Evolutionary conservation across 2,888 invertebrate genomes (phyloP).

Genomic region (Criorhina ranunculi): DNA sequence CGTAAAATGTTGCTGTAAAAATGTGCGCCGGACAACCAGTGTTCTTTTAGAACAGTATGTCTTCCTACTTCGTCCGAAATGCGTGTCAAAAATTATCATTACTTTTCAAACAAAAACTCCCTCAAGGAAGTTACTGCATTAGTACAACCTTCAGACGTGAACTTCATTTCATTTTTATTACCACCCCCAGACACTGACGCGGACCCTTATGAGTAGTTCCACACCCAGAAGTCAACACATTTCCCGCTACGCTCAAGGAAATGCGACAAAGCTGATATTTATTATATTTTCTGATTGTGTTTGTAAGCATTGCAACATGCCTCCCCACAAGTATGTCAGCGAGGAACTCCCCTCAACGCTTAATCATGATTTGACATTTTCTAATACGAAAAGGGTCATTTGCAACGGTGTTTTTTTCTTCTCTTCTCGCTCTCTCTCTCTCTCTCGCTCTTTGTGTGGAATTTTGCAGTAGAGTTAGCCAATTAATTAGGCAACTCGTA

Average conservation of each 20-base stretch:
- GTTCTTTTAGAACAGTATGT: too few relatives aligned
- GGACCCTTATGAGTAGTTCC: slow-evolving; percentile 23
- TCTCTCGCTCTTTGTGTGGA: neutral
- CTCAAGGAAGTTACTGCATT: slow-evolving; percentile 27
- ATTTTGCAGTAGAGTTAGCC: slow-evolving; percentile 40
- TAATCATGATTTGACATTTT: slow-evolving; percentile 40
- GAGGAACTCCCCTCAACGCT: neutral
- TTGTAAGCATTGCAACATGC: slow-evolving; percentile 11
- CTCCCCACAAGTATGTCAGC: neutral
- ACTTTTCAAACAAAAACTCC: slow-evolving; percentile 3
- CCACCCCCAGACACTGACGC: slow-evolving; percentile 5
- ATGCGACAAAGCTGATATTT: slow-evolving; percentile 46
- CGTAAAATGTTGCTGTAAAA: too few relatives aligned
- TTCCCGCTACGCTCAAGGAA: slow-evolving; percentile 26
- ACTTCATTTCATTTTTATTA: slow-evolving; percentile 42
- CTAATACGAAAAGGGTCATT: slow-evolving; percentile 26
- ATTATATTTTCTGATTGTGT: slow-evolving; percentile 1
- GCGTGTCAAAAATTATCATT: neutral
- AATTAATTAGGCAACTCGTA: slow-evolving; percentile 49
- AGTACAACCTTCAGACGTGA: slow-evolving; percentile 3
- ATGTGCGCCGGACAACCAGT: too few relatives aligned
- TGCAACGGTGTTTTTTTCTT: slow-evolving; percentile 2
- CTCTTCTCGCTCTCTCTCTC: neutral
- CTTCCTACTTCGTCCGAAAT: too few relatives aligned
- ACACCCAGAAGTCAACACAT: slow-evolving; percentile 50